Evolutionary conservation across 2,888 invertebrate species (phyloP), one percentile per base, ranked within the genome.

Genomic region (Sclerodermus sp.): DNA sequence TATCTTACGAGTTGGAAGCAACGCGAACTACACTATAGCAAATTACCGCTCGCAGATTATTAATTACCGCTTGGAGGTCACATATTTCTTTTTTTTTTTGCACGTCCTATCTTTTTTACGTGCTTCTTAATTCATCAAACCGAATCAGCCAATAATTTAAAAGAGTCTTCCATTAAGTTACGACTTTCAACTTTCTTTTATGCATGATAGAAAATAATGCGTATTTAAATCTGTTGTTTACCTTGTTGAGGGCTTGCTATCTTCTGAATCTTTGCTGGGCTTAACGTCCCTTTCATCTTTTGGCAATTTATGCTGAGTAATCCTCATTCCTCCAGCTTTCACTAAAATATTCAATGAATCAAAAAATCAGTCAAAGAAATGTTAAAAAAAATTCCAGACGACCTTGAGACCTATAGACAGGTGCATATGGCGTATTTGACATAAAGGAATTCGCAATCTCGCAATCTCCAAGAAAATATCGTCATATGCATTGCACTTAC

Each of bases 271-370:
- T 47, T 76, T 77, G 36, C 61, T 61, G 0, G 67, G 58, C 73
- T 85, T 88, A 12, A 81, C 81, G 47, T 87, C 86, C 62, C 86
- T 87, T 66, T 82, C 82, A 36, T 85, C 79, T 63, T 86, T 86
- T 5, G 87, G 84, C 1, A 83, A 79, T 78, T 93, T 93, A 73
- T 94, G 90, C 71, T 94, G 93, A 12, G 91, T 92, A 69, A 94
- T 93, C 63, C 94, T 84, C 93, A 93, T 93, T 1, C 93, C 93
- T 44, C 94, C 94, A 49, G 92, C 93, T 82, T 93, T 94, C 2
- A 93, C 93, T 93, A 41, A 29, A 53, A 49, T 16, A 31, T 18
- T n/a, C n/a, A n/a, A n/a, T n/a, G n/a, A 41, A 18, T 8, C 6
- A 18, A 3, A n/a, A 23, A 23, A 41, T 18, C 29, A 41, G 18